Percentiles rank a stretch among this genome's conserved stretches.
phyloP scores from a whole-genome alignment of 2,797 vertebrate genomes.

The Synaphobranchus kaupii region DNA sequence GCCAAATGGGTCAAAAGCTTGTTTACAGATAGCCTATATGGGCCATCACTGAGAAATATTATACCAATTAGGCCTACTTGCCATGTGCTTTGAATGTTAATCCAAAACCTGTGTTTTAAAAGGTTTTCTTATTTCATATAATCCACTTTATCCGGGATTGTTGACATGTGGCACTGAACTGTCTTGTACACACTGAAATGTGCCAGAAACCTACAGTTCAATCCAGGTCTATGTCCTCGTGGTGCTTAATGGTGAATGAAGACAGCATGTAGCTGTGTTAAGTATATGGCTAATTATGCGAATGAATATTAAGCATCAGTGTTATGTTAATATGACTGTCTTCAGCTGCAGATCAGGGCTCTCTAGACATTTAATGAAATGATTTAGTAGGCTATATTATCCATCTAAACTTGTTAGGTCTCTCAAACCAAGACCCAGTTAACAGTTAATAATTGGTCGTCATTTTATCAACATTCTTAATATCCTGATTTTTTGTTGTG shows the following conservation, averaged over 20 bases:
- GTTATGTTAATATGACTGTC: conserved; percentile 95
- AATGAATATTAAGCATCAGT: conserved; percentile 98
- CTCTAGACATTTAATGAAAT: conserved; percentile 91
- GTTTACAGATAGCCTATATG: background rate
- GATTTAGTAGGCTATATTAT: conserved; percentile 81
- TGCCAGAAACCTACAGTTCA: background rate
- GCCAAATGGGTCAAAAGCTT: background rate
- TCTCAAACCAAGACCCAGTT: conserved; percentile 57
- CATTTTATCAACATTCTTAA: background rate
- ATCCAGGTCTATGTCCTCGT: conserved; percentile 35
- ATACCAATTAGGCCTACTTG: background rate
- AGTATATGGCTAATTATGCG: conserved; percentile 99
- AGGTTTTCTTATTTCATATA: background rate
- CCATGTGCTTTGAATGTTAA: background rate
- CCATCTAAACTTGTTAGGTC: conserved; percentile 83
- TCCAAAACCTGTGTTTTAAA: background rate
- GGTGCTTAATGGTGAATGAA: conserved; percentile 77
- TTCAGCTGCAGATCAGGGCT: conserved; percentile 88
- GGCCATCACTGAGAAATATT: background rate
- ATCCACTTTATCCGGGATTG: background rate
- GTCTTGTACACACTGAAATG: background rate
- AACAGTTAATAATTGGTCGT: background rate
- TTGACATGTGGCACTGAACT: background rate
- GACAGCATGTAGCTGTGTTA: conserved; percentile 85
- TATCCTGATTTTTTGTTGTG: conserved; percentile 14